These are phyloP conservation scores for Aphaenogaster rudis DNA, from an alignment of 1,140 invertebrate species.

Conservation along the genomic window DNA sequence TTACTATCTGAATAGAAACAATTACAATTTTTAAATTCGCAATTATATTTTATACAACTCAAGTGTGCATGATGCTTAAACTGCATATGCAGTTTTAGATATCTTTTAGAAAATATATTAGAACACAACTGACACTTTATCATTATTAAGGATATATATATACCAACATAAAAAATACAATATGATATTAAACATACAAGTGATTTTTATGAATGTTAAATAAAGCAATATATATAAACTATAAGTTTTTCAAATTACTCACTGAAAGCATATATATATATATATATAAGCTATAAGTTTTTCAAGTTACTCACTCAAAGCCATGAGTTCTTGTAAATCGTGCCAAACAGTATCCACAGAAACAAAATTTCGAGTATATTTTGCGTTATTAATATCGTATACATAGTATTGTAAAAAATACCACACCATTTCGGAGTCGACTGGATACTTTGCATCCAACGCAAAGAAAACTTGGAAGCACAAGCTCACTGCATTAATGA, in stretches of 20 bases:
- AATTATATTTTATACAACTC: neutral
- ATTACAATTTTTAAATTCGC: neutral
- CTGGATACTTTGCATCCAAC: conserved; percentile 5
- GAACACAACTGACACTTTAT: conserved; percentile 1
- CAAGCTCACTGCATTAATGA: neutral
- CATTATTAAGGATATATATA: neutral
- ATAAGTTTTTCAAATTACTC: neutral
- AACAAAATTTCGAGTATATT: neutral
- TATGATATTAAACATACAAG: too few species aligned
- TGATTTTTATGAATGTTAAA: too few species aligned
- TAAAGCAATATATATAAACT: neutral
- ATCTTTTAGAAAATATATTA: neutral
- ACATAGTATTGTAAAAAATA: neutral
- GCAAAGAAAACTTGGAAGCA: conserved; percentile 7
- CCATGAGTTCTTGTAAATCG: neutral
- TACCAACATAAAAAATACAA: neutral
- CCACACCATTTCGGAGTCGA: neutral
- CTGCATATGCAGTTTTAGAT: neutral
- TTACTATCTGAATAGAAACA: neutral
- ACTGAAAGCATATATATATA: too few species aligned
- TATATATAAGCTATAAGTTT: neutral
- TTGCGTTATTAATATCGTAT: neutral
- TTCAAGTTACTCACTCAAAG: neutral
- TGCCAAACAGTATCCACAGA: neutral
- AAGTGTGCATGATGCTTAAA: neutral